Conservation (phyloP, 2,113 vertebrate species). For the Dasypus novemcinctus region DNA sequence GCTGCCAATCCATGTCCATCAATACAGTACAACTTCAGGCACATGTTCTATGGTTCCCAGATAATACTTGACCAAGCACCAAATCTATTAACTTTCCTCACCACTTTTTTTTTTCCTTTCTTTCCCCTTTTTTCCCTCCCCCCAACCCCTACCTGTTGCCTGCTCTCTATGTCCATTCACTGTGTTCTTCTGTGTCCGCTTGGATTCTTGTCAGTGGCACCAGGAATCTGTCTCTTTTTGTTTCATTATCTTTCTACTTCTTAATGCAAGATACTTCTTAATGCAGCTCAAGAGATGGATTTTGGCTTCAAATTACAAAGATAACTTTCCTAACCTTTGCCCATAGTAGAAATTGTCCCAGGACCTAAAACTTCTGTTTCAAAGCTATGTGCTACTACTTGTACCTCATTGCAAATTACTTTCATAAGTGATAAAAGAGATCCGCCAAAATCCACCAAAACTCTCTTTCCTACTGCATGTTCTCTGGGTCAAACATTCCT, state of each 20-base stretch:
- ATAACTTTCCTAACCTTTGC: slow-evolving; percentile 29
- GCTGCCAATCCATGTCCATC: background rate
- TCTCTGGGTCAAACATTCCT: background rate
- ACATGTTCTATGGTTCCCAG: slow-evolving; percentile 40
- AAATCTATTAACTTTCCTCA: slow-evolving; percentile 50
- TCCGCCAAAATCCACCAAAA: background rate
- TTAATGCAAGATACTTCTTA: too few species aligned
- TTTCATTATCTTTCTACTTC: too few species aligned
- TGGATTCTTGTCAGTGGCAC: too few species aligned
- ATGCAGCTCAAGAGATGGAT: slow-evolving; percentile 15
- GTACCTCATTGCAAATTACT: background rate
- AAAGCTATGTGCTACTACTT: background rate
- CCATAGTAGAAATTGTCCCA: background rate
- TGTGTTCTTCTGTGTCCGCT: too few species aligned
- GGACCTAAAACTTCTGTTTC: slow-evolving; percentile 14
- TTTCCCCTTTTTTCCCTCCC: too few species aligned
- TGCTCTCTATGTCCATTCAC: too few species aligned
- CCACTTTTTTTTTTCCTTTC: too few species aligned
- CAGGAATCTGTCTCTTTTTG: too few species aligned
- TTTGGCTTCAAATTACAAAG: slow-evolving; percentile 32
- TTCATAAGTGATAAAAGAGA: background rate
- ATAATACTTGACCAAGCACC: slow-evolving; percentile 16
- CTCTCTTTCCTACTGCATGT: background rate
- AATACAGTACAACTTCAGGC: slow-evolving; percentile 18
- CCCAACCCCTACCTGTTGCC: too few species aligned